A percentile compares a stretch with the other conserved stretches of the same genome.
phyloP scores from a whole-genome alignment of 2,113 vertebrate species.

The Cebus imitator region DNA sequence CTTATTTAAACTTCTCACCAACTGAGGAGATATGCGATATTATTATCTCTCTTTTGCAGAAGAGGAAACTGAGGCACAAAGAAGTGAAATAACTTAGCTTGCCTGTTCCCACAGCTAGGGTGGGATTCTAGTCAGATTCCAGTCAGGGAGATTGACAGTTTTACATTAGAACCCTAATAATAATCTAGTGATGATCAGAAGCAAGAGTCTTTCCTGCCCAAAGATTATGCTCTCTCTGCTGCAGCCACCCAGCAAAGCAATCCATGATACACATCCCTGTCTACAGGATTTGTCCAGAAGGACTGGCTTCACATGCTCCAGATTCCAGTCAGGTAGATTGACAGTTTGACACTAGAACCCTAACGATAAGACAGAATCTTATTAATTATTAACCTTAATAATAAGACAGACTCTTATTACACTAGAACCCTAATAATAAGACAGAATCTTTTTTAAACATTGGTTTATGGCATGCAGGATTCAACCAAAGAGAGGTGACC shows the following conservation, averaged over 20 bases:
- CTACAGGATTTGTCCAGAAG: not conserved
- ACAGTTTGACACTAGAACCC: not conserved
- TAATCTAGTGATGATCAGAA: not conserved
- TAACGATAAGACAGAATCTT: too few species aligned
- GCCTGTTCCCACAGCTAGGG: too few species aligned
- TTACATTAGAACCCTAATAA: not conserved
- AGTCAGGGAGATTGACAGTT: not conserved
- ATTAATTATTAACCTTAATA: too few species aligned
- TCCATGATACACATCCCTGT: not conserved
- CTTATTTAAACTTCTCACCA: not conserved
- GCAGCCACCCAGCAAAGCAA: not conserved
- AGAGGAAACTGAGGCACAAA: not conserved
- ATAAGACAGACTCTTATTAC: too few species aligned
- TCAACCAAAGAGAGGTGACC: not conserved
- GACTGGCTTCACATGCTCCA: conserved; percentile 14
- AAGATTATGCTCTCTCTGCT: not conserved
- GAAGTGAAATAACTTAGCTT: not conserved
- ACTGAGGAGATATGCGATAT: not conserved
- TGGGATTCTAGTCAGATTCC: not conserved
- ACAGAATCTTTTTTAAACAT: not conserved
- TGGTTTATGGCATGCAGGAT: not conserved
- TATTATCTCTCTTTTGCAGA: not conserved
- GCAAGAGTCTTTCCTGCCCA: not conserved
- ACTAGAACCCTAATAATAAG: not conserved
- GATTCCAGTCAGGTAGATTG: not conserved